Evolutionary conservation across 2,888 invertebrate species (phyloP), one percentile per base, ranked within the genome.

Genomic region (Charanyca ferruginea): DNA sequence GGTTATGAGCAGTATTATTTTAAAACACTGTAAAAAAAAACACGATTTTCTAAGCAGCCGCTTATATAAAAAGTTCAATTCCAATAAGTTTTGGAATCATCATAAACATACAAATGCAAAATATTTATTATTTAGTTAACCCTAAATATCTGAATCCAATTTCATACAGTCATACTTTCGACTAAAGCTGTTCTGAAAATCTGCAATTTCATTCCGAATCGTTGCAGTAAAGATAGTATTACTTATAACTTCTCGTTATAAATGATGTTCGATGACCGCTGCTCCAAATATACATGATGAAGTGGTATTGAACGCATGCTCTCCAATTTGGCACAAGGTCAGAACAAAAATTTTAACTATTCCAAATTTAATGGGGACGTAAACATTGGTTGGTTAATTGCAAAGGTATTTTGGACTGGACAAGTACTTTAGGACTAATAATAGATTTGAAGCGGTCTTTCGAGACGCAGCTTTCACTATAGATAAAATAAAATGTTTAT

Each of bases 311-410:
- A 51, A 41, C 59, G 55, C 57, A 66, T 64, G 51, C 23, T 61
- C 38, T 60, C 51, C 47, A 70, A 75, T 83, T 82, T 73, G 69
- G 77, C 69, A 72, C 80, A 79, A 81, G 83, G 83, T 79, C 81
- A 76, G 65, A 53, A 47, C 53, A 66, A 79, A 68, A 58, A 49
- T 52, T 66, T 51, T 3, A 47, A 72, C 68, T 65, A 78, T 76
- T 73, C 48, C 58, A 44, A 64, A 67, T 63, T 75, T 53, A 57
- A 74, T 73, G 54, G 45, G 49, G 13, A 61, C 55, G 60, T 67
- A 79, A 79, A 69, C 62, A 81, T 78, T 58, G 47, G 51, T 49
- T 20, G 54, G 52, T 68, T 59, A 66, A 64, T 68, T 63, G 42
- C n/a, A 44, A 13, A 38, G 0, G 23, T 70, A 49, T 61, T 73